phyloP scores from a whole-genome alignment of 2,797 vertebrate genomes.

The Setipinna tenuifilis region DNA sequence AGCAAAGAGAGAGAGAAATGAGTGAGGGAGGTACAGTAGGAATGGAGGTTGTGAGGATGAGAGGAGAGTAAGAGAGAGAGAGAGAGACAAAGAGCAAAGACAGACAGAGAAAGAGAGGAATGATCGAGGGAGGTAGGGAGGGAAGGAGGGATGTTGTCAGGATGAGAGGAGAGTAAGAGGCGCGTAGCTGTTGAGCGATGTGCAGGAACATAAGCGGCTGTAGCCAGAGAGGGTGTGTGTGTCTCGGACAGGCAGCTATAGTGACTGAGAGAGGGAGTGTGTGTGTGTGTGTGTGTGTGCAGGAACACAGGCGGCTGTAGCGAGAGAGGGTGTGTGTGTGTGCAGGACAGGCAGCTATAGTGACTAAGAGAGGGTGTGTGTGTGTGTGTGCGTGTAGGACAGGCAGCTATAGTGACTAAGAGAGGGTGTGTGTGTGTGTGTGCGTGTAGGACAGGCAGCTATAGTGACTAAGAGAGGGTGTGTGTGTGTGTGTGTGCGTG shows the following conservation, averaged over 20 bases:
- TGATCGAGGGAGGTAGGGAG: not conserved
- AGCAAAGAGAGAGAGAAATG: not conserved
- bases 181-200: not conserved
- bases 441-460: too few species aligned
- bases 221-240: not conserved
- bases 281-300: too few species aligned
- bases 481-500: too few species aligned
- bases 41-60: not conserved
- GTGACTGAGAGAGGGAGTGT: too few species aligned
- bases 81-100: not conserved
- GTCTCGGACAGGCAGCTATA: too few species aligned
- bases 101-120: not conserved
- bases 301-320: too few species aligned
- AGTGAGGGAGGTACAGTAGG: not conserved
- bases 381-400: not conserved
- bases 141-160: constrained; percentile 26
- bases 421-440: not conserved
- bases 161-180: not conserved
- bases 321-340: too few species aligned
- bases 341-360: too few species aligned
- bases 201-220: not conserved
- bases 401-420: not conserved
- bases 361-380: too few species aligned
- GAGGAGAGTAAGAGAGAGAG: not conserved
- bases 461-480: too few species aligned